Evolutionary conservation across 2,113 vertebrate genomes (phyloP).

Genomic region (Xiphophorus maculatus): DNA sequence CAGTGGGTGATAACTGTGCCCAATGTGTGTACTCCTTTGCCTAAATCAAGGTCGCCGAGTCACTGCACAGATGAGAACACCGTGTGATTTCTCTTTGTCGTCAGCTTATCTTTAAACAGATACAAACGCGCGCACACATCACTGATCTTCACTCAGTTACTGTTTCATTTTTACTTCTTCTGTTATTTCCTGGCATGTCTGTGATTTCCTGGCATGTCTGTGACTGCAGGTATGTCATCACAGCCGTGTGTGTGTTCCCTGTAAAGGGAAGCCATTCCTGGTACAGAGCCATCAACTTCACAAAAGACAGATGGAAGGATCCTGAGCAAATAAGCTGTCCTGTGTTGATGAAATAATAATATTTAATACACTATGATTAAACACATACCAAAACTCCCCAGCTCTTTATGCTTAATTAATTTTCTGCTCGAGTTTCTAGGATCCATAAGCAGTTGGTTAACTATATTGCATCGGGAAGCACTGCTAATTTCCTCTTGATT

Average conservation of each 20-base stretch:
- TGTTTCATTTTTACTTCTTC: conserved; percentile 11
- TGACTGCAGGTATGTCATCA: conserved; percentile 37
- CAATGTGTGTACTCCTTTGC: conserved; percentile 3
- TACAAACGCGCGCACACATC: conserved; percentile 5
- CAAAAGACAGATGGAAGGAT: conserved; percentile 47
- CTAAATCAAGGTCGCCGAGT: conserved; percentile 47
- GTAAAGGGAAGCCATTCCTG: conserved; percentile 47
- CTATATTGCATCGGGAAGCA: not conserved
- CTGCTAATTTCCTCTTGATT: too few species aligned
- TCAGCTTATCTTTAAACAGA: conserved; percentile 34
- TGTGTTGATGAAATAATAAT: not conserved
- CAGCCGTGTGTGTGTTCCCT: conserved; percentile 25
- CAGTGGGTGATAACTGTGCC: conserved; percentile 17
- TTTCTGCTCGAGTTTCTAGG: not conserved
- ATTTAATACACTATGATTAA: not conserved
- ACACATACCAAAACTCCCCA: not conserved
- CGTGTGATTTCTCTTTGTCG: conserved; percentile 25
- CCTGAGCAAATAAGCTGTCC: conserved; percentile 39
- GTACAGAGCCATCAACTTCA: conserved; percentile 28
- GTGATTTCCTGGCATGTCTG: conserved; percentile 29
- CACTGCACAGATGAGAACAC: conserved; percentile 35
- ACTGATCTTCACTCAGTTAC: not conserved
- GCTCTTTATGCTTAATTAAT: not conserved
- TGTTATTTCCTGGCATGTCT: conserved; percentile 29
- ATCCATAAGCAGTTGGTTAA: not conserved